Evolutionary conservation across 2,797 vertebrate species (phyloP), one percentile per base, ranked within the genome.

Genomic region (Triplophysa yarkandensis): DNA sequence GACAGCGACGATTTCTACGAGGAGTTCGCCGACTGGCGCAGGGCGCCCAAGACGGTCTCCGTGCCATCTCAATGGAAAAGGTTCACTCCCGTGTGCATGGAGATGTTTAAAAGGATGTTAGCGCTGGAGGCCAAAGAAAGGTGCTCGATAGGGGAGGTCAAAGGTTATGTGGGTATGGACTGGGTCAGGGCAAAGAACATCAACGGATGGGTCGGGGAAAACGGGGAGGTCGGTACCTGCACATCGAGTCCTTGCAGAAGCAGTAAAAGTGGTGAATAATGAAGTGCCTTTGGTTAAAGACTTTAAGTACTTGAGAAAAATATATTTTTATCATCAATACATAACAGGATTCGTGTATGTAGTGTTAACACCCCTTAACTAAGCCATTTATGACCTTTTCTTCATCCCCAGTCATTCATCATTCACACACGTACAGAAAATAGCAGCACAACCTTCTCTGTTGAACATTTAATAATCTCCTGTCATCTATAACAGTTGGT

Each of bases 1-100:
- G 77, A 84, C 17, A 44, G 81, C 0, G 93, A 78, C 57, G 89
- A 88, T 88, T 95, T 54, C 89, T 94, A 91, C 55, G 83, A 87
- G 77, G 91, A 93, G 78, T 94, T 92, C 76, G 88, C 85, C 0
- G 90, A 91, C 63, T 94, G 93, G 93, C 85, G 86, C 28, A 69
- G 48, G 46, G 79, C 84, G 17, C 30, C 67, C 0, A 17, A 8
- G 0, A 85, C 82, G 21, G 77, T 82, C 19, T 85, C 90, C 6
- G 13, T 90, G 19, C 93, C 92, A 11, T 84, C 87, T 6, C 80
- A 92, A 68, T 94, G 93, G 93, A 90, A 80, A 36, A 87, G 80
- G 73, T 93, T 93, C 72, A 93, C 89, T 13, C 86, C 89, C 3
- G 85, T 84, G 2, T 91, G 91, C 11, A 85, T 93, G 88, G 88